phyloP scores from a whole-genome alignment of 2,113 vertebrate genomes.

The Aphelocoma coerulescens region DNA sequence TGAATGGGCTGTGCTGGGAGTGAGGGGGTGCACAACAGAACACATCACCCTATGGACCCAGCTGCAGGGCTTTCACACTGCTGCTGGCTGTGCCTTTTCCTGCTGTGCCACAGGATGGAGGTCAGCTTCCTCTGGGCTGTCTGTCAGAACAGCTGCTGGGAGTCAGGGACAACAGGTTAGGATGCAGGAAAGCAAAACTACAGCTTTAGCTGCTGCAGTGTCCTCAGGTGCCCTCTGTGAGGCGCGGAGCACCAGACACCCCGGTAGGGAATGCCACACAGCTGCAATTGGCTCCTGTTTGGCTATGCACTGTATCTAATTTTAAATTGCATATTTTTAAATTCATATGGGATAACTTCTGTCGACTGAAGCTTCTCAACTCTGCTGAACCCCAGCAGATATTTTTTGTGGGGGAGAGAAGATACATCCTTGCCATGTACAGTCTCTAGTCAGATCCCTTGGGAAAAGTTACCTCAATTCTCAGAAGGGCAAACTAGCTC shows the following conservation, averaged over 20 bases:
- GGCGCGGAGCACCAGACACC: neutral
- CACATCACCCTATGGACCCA: fast-evolving
- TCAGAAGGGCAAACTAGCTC: neutral
- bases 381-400: neutral
- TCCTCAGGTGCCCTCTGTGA: neutral
- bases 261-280: neutral
- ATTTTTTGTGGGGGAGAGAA: neutral
- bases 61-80: neutral
- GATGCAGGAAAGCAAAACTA: neutral
- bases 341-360: neutral
- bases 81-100: neutral
- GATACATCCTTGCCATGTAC: neutral
- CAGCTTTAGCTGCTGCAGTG: fast-evolving
- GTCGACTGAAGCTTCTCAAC: neutral
- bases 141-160: neutral
- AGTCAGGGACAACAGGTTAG: neutral
- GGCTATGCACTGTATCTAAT: fast-evolving
- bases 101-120: neutral
- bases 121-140: neutral
- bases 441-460: neutral
- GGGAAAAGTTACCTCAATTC: neutral
- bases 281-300: neutral
- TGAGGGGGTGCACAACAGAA: neutral
- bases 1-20: neutral
- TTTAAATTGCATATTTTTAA: neutral